Conservation (phyloP, 1,140 invertebrate species). For the Platorchestia sp. region DNA sequence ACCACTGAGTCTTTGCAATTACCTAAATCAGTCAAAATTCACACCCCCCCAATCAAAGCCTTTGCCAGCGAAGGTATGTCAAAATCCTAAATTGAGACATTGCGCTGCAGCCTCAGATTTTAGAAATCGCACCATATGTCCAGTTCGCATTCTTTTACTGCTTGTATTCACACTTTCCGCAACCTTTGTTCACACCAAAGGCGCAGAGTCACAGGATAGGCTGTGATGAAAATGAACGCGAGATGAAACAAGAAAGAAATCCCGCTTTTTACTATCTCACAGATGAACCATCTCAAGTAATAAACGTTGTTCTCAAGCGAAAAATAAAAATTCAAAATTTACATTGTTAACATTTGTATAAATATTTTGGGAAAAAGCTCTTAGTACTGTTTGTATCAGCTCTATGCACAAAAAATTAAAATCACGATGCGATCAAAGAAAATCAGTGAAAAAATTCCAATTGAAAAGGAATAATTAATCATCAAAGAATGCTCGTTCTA, state of each 20-base stretch:
- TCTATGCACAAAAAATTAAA: not conserved
- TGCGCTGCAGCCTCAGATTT: no score
- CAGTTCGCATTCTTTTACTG: no score
- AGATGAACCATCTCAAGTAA: not conserved
- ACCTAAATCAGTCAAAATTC: no score
- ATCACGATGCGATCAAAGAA: not conserved
- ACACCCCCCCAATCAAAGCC: no score
- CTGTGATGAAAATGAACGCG: not conserved
- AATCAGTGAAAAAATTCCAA: not conserved
- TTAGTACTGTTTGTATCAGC: not conserved
- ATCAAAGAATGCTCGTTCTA: not conserved
- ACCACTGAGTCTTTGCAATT: no score
- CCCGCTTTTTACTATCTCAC: no score
- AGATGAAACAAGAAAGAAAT: not conserved
- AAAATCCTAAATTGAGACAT: no score
- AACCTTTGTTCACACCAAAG: no score
- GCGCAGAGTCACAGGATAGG: not conserved
- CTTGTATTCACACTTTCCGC: no score
- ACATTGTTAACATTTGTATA: not conserved
- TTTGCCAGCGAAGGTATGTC: no score
- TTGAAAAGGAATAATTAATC: not conserved
- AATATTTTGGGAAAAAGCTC: not conserved
- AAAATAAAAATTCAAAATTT: not conserved
- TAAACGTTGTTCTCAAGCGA: not conserved
- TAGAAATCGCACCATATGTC: no score